phyloP scores from a whole-genome alignment of 2,113 vertebrate species.

The Upupa epops region DNA sequence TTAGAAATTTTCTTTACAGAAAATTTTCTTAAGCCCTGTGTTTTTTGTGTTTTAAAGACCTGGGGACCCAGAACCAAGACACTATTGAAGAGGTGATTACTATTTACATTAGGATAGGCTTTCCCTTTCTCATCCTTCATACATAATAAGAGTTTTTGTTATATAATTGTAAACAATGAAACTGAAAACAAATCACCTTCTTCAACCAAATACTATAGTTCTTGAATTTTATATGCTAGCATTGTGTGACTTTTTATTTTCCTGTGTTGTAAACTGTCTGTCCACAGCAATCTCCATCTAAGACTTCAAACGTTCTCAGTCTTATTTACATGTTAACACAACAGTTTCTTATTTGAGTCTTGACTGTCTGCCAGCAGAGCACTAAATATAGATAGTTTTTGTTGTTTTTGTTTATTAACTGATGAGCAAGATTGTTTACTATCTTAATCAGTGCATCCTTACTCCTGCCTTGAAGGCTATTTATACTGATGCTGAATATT shows the following conservation, averaged over 20 bases:
- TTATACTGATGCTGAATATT: conserved; percentile 53
- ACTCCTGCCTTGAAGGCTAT: conserved; percentile 45
- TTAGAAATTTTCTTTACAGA: no score
- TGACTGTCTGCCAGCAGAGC: conserved; percentile 16
- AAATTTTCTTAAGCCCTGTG: no score
- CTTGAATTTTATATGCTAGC: neutral
- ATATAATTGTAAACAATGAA: conserved; percentile 61
- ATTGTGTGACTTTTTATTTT: conserved; percentile 7
- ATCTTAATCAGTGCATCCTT: conserved; percentile 41
- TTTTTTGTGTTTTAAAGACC: no score
- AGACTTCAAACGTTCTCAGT: neutral
- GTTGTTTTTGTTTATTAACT: conserved; percentile 57
- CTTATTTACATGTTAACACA: conserved; percentile 18
- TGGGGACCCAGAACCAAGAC: no score
- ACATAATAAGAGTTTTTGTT: conserved; percentile 68
- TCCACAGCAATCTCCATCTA: neutral
- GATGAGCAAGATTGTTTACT: conserved; percentile 46
- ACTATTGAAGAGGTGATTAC: no score
- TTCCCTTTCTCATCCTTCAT: conserved; percentile 52
- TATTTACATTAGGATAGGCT: no score
- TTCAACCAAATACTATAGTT: neutral
- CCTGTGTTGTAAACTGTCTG: neutral
- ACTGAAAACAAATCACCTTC: conserved; percentile 13
- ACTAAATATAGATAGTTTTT: neutral
- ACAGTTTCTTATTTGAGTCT: conserved; percentile 1